These are phyloP conservation scores for Sturnus vulgaris DNA, from an alignment of 2,113 vertebrate genomes.

Conservation along the genomic window DNA sequence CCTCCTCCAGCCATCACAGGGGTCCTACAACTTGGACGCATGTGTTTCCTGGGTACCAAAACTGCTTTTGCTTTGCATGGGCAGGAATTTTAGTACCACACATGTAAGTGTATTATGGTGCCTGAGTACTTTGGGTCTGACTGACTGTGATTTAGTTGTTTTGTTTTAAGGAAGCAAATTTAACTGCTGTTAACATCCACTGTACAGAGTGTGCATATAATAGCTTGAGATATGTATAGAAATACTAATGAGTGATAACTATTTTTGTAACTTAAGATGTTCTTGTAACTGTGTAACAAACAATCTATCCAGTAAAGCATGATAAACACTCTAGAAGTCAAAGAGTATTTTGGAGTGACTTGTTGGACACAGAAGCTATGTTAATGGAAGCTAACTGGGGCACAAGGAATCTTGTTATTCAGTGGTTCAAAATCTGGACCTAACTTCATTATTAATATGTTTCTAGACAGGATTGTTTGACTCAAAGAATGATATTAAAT, in stretches of 20 bases:
- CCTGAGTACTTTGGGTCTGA: not conserved
- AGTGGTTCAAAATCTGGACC: not conserved
- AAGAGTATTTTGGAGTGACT: not conserved
- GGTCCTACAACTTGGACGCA: not conserved
- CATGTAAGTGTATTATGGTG: not conserved
- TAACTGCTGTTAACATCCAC: conserved; percentile 49
- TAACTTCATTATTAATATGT: not conserved
- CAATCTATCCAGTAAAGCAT: conserved; percentile 65
- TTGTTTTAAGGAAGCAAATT: conserved; percentile 11
- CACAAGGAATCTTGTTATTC: not conserved
- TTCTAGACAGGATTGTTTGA: conserved; percentile 17
- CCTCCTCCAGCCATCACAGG: not conserved
- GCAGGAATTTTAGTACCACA: not conserved
- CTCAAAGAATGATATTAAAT: conserved; percentile 40
- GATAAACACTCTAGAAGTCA: conserved; percentile 54
- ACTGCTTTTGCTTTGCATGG: not conserved
- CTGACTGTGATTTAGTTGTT: not conserved
- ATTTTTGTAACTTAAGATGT: conserved; percentile 73
- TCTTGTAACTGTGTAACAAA: conserved; percentile 67
- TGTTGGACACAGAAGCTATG: not conserved
- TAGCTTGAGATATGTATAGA: conserved; percentile 57
- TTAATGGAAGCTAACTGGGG: not conserved
- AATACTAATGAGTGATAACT: conserved; percentile 64
- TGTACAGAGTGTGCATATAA: conserved; percentile 54
- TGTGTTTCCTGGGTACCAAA: not conserved